Evolutionary conservation across 2,888 invertebrate species (phyloP).

Genomic region (Abrostola tripartita): DNA sequence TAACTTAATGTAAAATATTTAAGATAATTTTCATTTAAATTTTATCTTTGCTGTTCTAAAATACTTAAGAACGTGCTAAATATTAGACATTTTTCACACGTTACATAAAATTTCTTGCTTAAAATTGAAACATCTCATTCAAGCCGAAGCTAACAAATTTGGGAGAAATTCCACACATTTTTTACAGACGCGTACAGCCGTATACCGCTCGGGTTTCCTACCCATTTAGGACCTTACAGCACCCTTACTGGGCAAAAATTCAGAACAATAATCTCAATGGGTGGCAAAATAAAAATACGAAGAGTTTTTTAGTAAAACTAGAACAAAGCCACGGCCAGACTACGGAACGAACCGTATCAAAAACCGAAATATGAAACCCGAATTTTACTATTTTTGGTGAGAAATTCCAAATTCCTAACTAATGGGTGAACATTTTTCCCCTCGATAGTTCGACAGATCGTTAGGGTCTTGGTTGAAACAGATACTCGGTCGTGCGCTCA

Average conservation of each 20-base stretch:
- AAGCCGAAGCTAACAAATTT: slow-evolving; percentile 19
- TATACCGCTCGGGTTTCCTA: slow-evolving; percentile 5
- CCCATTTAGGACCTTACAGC: slow-evolving; percentile 8
- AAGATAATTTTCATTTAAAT: too few relatives aligned
- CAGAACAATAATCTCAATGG: slow-evolving; percentile 32
- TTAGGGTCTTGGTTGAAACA: background rate
- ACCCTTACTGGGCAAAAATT: slow-evolving; percentile 44
- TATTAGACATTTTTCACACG: background rate
- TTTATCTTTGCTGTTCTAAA: too few relatives aligned
- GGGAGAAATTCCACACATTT: slow-evolving; percentile 38
- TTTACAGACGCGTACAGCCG: slow-evolving; percentile 28
- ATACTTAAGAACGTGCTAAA: background rate
- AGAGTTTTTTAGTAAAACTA: slow-evolving; percentile 16
- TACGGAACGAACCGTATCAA: background rate
- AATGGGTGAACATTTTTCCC: background rate
- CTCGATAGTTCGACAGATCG: background rate
- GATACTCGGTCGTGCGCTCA: background rate
- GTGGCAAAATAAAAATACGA: slow-evolving; percentile 12
- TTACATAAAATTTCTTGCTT: background rate
- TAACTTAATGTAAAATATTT: too few relatives aligned
- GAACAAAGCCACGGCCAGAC: background rate
- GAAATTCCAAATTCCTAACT: background rate
- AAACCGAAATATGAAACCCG: background rate
- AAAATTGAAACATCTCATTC: slow-evolving; percentile 19
- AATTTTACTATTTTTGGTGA: slow-evolving; percentile 3